phyloP scores from a whole-genome alignment of 2,113 vertebrate genomes.

The Prionailurus bengalensis region DNA sequence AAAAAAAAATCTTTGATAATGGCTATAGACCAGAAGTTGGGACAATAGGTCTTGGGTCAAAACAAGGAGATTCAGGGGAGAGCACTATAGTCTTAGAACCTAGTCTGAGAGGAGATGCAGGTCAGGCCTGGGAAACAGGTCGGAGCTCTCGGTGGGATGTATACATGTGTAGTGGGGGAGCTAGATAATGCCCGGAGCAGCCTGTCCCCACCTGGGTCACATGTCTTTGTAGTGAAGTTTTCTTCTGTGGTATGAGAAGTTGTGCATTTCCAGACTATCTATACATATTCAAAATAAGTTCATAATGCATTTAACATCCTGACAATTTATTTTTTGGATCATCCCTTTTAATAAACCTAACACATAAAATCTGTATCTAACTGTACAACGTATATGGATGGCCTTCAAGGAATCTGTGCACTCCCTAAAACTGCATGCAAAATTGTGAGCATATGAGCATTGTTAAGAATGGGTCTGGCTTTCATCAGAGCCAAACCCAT shows the following conservation, averaged over 20 bases:
- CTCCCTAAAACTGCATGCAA: neutral
- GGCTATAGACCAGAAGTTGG: neutral
- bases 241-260: neutral
- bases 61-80: neutral
- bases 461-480: conserved; percentile 3
- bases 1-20: conserved; percentile 30
- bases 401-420: neutral
- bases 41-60: neutral
- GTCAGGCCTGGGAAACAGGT: neutral
- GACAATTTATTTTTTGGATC: conserved; percentile 1
- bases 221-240: neutral
- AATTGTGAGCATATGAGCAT: neutral
- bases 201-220: neutral
- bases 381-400: neutral
- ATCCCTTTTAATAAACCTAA: neutral
- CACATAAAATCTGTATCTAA: neutral
- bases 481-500: conserved; percentile 5
- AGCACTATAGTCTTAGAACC: neutral
- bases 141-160: fast-evolving
- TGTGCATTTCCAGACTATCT: neutral
- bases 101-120: neutral
- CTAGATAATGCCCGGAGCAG: neutral
- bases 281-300: conserved; percentile 19
- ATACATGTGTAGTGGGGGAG: fast-evolving
- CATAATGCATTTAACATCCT: conserved; percentile 38